Conservation (phyloP, 1,140 invertebrate genomes). For the Drosophila subobscura region DNA sequence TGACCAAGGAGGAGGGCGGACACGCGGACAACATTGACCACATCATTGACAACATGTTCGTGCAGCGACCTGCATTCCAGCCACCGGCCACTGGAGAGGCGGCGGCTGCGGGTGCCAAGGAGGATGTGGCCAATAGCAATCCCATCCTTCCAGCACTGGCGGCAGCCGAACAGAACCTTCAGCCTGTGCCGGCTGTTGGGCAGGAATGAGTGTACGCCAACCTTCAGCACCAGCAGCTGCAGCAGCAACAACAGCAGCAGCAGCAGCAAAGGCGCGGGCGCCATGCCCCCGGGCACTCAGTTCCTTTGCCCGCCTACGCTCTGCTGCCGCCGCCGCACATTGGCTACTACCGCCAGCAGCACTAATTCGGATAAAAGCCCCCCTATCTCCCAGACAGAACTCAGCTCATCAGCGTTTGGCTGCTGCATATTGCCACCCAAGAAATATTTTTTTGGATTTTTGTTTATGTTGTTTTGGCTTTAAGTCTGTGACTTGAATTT, state of each 20-base stretch:
- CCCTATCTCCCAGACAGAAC: neutral
- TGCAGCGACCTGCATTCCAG: constrained; percentile 84
- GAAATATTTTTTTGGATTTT: constrained; percentile 2
- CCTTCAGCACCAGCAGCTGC: constrained; percentile 35
- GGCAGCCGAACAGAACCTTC: constrained; percentile 56
- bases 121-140: constrained; percentile 39
- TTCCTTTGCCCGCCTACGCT: constrained; percentile 38
- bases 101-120: constrained; percentile 13
- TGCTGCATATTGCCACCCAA: neutral
- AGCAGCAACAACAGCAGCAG: constrained; percentile 26
- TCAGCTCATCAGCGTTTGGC: constrained; percentile 38
- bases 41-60: constrained; percentile 87
- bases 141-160: constrained; percentile 6
- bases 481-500: constrained; percentile 51
- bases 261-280: constrained; percentile 43
- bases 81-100: constrained; percentile 44
- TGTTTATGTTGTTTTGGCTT: constrained; percentile 18
- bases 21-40: constrained; percentile 85
- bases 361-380: constrained; percentile 28
- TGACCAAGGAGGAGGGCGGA: constrained; percentile 48
- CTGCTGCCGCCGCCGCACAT: constrained; percentile 63
- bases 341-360: constrained; percentile 63
- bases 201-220: constrained; percentile 76
- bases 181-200: constrained; percentile 62
- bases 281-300: constrained; percentile 14